Base-by-base conservation (phyloP, 2,113 vertebrate genomes). In the Pholis gunnellus region DNA sequence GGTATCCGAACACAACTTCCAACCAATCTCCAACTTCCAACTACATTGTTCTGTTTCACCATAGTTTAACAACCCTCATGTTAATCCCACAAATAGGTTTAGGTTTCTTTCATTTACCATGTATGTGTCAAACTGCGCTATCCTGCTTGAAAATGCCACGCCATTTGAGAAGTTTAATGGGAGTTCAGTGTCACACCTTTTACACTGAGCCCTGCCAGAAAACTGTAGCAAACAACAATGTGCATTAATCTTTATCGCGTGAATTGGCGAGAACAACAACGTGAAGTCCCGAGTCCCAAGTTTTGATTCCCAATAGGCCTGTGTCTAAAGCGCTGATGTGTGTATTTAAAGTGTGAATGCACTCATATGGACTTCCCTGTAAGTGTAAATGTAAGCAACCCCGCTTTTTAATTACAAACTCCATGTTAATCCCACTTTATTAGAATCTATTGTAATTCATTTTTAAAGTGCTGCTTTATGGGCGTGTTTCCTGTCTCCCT, bases 371-470 rank as follows among this genome's bases (percentile, higher is more conserved):
- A 25, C 8, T 63, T 31, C 17, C 25, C 13, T 60, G 2, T 38
- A 13, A 11, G 27, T 25, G 36, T 69, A 48, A 54, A 73, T 75
- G 13, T 31, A 48, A 59, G n/a, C 29, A 72, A 57, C 0, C 4
- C 3, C 5, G 1, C 8, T 15, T 6, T 17, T 56, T 80, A 65
- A 83, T 82, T 84, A 50, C 17, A 63, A 64, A 67, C 17, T 64
- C 44, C 13, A 29, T 73, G 71, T 67, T 57, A 71, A 79, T 83
- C 64, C 69, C 67, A 72, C 60, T 79, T 79, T 61, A 72, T 81
- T 42, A 40, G 72, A 89, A 77, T 52, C 73, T 60, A n/a, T 46
- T 61, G 10, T 77, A 75, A 79, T 85, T 82, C 36, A 69, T 85
- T 79, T 72, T 56, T 73, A n/a, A 67, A 34, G 22, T 81, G 57